Conservation (phyloP, 2,113 vertebrate species). For the Pipra filicauda region DNA sequence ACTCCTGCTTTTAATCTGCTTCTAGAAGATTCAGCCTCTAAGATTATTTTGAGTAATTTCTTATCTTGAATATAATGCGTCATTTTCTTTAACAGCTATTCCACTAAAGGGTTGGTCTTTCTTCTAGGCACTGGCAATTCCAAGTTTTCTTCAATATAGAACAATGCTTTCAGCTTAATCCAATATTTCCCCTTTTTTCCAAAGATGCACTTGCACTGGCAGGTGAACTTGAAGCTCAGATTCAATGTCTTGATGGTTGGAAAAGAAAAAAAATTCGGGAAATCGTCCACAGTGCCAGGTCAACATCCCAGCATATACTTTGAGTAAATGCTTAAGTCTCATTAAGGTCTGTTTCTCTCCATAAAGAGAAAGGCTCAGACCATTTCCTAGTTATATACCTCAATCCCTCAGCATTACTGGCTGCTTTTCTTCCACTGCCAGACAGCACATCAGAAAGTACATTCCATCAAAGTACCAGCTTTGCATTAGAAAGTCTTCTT, state of each 20-base stretch:
- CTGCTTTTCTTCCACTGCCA: not conserved
- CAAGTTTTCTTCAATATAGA: not conserved
- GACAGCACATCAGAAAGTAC: not conserved
- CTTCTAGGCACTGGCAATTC: not conserved
- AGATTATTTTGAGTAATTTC: conserved; percentile 6
- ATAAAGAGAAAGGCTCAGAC: not conserved
- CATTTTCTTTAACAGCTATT: not conserved
- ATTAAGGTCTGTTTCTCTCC: not conserved
- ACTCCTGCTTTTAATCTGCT: not conserved
- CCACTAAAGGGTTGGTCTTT: not conserved
- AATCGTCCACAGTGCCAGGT: not conserved
- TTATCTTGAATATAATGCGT: not conserved
- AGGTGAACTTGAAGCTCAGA: not conserved
- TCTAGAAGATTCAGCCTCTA: not conserved
- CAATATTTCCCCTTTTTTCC: not conserved
- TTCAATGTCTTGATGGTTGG: not conserved
- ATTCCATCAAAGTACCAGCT: not conserved
- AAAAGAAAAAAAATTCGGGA: not conserved
- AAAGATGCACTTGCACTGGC: not conserved
- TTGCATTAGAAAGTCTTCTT: not conserved
- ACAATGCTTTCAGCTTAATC: not conserved
- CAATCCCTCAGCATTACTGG: not conserved
- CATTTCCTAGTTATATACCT: not conserved
- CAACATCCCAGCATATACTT: not conserved
- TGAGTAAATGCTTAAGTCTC: not conserved